These are phyloP conservation scores for Epicampocera succincta DNA, from an alignment of 2,888 invertebrate species.

Conservation along the genomic window DNA sequence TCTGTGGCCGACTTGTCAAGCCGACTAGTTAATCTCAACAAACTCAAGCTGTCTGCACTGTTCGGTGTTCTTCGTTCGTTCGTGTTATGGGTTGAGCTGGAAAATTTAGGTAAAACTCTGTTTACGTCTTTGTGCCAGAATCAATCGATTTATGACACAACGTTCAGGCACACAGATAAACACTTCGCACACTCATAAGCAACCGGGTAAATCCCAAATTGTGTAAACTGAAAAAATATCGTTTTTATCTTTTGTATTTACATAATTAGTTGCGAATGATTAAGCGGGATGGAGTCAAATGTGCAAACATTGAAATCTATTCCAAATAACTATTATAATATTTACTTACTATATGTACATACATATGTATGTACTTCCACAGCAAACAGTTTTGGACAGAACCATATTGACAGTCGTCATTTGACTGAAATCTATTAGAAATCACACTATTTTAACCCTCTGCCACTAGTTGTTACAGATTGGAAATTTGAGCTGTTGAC, in stretches of 20 bases:
- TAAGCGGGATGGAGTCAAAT: background rate
- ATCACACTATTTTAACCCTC: too few species aligned
- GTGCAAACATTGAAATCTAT: background rate
- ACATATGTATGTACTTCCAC: background rate
- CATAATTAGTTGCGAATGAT: background rate
- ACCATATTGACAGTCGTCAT: background rate
- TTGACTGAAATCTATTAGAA: background rate
- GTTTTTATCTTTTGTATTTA: slow-evolving; percentile 3
- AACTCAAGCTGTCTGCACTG: background rate
- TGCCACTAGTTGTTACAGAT: too few species aligned
- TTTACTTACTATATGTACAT: too few species aligned
- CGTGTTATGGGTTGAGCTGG: background rate
- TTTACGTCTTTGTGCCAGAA: slow-evolving; percentile 36
- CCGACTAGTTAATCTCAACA: slow-evolving; percentile 21
- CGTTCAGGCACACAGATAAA: slow-evolving; percentile 17
- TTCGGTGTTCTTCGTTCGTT: slow-evolving; percentile 4
- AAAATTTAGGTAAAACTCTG: slow-evolving; percentile 35
- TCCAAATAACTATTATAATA: background rate
- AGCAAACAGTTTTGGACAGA: background rate
- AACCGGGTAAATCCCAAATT: slow-evolving; percentile 46
- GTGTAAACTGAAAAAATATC: slow-evolving; percentile 10
- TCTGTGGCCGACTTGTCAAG: slow-evolving; percentile 30
- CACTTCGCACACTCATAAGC: background rate
- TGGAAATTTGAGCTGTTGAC: too few species aligned
- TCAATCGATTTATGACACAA: slow-evolving; percentile 53